Conservation (phyloP, 2,888 invertebrate genomes). For the Lasioglossum calceatum region DNA sequence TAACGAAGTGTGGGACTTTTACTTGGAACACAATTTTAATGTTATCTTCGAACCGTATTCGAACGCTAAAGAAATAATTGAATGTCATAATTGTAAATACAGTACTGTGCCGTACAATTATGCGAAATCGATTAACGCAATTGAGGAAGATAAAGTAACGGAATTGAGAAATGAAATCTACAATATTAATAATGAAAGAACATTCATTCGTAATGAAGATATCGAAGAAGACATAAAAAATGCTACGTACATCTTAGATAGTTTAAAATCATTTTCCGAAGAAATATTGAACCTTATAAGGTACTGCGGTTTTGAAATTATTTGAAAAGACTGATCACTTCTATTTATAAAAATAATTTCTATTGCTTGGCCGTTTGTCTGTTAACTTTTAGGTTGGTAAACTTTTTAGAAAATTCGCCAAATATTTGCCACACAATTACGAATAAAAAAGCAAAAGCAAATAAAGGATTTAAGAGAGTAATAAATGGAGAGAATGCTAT, state of each 20-base stretch:
- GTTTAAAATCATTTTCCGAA: slow-evolving; percentile 53
- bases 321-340: not conserved
- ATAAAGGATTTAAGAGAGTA: slow-evolving; percentile 34
- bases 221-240: slow-evolving; percentile 33
- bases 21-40: slow-evolving; percentile 65
- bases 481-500: not conserved
- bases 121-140: not conserved
- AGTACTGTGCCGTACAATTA: not conserved
- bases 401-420: slow-evolving; percentile 3
- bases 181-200: slow-evolving; percentile 46
- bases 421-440: slow-evolving; percentile 2
- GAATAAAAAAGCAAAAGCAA: not conserved
- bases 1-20: slow-evolving; percentile 71
- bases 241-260: slow-evolving; percentile 27
- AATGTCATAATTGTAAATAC: slow-evolving; percentile 42
- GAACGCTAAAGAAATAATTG: slow-evolving; percentile 21
- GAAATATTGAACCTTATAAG: slow-evolving; percentile 63
- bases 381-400: slow-evolving; percentile 49
- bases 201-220: slow-evolving; percentile 20
- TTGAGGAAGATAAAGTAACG: slow-evolving; percentile 1
- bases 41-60: slow-evolving; percentile 40
- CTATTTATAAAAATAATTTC: not conserved
- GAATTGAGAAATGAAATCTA: slow-evolving; percentile 58
- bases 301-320: slow-evolving; percentile 50
- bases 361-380: not conserved